Percentiles rank a stretch among this genome's conserved stretches.
Conservation (phyloP, 2,888 invertebrate species). For the Eupithecia inturbata region DNA sequence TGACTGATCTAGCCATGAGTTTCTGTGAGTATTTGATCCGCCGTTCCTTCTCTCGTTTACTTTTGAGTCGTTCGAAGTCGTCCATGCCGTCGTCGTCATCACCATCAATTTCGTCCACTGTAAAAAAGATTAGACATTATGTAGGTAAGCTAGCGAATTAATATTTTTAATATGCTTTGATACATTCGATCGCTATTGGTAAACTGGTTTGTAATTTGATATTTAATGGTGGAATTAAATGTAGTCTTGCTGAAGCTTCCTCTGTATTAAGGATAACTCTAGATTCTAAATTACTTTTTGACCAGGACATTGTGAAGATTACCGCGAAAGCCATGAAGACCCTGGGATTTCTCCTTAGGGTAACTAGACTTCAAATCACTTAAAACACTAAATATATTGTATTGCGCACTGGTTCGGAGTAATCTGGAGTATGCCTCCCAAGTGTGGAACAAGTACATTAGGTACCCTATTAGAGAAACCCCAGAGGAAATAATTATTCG, state of each 20-base stretch:
- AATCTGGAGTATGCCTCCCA: no score
- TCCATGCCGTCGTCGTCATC: slow-evolving; percentile 75
- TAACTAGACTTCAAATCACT: no score
- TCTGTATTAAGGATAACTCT: neutral
- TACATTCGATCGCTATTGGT: neutral
- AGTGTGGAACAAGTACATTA: no score
- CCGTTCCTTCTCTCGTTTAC: slow-evolving; percentile 88
- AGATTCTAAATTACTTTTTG: no score
- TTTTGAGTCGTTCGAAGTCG: slow-evolving; percentile 88
- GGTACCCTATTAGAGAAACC: no score
- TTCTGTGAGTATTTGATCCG: slow-evolving; percentile 85
- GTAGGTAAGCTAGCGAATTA: neutral
- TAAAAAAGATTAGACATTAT: slow-evolving; percentile 35
- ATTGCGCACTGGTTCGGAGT: no score
- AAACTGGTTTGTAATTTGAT: no score
- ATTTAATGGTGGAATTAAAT: neutral
- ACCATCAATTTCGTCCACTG: slow-evolving; percentile 77
- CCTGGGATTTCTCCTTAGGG: no score
- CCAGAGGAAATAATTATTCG: no score
- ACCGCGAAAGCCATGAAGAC: no score
- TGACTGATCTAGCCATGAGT: slow-evolving; percentile 84
- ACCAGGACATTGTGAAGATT: no score
- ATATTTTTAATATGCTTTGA: neutral
- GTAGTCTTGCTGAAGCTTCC: neutral
- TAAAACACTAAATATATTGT: no score